phyloP scores from a whole-genome alignment of 2,888 invertebrate species.

The Clunio marinus region DNA sequence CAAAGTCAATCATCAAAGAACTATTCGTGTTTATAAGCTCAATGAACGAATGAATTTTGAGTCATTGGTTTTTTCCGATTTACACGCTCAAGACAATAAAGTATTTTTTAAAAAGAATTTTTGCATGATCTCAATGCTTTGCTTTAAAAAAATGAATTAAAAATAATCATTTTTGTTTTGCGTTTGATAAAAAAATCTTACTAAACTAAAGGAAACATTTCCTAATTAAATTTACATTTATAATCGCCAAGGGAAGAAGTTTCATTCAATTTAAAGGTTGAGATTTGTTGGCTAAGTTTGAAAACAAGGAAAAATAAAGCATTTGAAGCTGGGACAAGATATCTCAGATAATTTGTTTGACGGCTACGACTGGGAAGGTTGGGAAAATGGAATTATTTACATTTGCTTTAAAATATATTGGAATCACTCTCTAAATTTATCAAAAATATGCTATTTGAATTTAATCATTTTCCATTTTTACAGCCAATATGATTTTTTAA shows the following conservation, averaged over 20 bases:
- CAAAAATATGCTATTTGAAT: conserved; percentile 35
- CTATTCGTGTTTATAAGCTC: no score
- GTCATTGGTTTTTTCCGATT: no score
- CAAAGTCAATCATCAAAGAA: no score
- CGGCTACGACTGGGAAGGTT: not conserved
- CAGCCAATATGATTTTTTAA: conserved; percentile 34
- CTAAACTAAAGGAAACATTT: conserved; percentile 9
- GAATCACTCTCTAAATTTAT: conserved; percentile 33
- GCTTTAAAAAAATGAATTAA: not conserved
- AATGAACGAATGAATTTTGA: no score
- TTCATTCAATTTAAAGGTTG: not conserved
- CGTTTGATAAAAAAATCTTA: not conserved
- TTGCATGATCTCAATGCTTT: not conserved
- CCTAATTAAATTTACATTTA: conserved; percentile 12
- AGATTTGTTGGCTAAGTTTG: no score
- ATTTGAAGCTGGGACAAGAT: not conserved
- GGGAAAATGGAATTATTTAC: conserved; percentile 12
- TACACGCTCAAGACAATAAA: not conserved
- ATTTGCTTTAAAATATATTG: conserved; percentile 1
- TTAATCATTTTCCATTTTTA: conserved; percentile 15
- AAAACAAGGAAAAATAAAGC: not conserved
- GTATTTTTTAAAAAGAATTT: not conserved
- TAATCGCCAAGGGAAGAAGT: not conserved
- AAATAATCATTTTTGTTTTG: not conserved
- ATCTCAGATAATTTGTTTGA: not conserved